Evolutionary conservation across 2,888 invertebrate genomes (phyloP), one percentile per base, ranked within the genome.

Genomic region (Furcula furcula): DNA sequence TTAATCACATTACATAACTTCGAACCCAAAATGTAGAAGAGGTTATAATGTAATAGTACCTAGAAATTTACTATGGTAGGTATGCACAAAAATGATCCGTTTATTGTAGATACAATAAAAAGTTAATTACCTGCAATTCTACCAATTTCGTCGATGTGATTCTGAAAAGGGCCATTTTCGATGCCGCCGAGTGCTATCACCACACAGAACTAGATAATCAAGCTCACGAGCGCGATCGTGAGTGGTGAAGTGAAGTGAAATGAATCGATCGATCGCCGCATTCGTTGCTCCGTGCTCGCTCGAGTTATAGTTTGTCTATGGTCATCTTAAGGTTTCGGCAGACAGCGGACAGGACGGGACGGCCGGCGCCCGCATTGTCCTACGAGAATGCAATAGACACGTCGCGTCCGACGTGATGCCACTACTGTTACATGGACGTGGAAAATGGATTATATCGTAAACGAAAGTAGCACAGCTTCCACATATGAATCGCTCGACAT

Each of bases 151-250:
- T 83, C 58, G 91, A 85, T 57, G 92, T 90, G 76, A 93, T 90
- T 81, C 92, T 92, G 83, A 91, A 92, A 69, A 93, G 80, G 76
- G 92, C 91, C 93, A 93, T 93, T 80, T 76, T 75, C 39, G 49
- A 63, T 70, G 75, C 75, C 76, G 65, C 76, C 75, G 71, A 77
- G 69, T 69, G 71, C 70, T 70, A 71, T 60, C 73, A 76, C 69
- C 71, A 65, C 63, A 59, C 67, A 59, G 59, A 64, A 67, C 67
- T 64, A 56, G 59, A n/a, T 7, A 4, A 10, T 59, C 55, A 45
- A 52, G 60, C 51, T 55, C 65, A 62, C 52, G 54, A 61, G 53
- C 65, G 72, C 76, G 72, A 80, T 76, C 71, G 74, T 65, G 10
- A 14, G 27, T 27, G 15, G 15, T 6, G 7, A 18, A n/a, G n/a